phyloP scores from a whole-genome alignment of 2,888 invertebrate species.

The Prosapia bicincta region DNA sequence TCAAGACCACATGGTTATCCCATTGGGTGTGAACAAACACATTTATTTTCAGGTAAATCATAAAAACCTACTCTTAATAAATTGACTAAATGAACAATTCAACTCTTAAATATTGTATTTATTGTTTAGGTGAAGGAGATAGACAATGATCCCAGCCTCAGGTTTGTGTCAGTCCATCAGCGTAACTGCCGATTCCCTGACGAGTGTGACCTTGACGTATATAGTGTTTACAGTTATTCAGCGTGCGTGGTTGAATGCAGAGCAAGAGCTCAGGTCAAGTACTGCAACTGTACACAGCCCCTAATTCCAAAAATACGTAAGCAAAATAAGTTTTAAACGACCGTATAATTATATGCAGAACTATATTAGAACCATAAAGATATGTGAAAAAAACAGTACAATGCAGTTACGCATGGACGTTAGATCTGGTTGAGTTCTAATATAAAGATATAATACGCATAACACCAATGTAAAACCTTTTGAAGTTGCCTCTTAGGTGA shows the following conservation, averaged over 20 bases:
- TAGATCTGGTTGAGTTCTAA: too few relatives aligned
- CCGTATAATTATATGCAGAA: too few relatives aligned
- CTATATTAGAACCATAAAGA: too few relatives aligned
- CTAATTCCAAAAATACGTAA: slow-evolving; percentile 56
- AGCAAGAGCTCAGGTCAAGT: slow-evolving; percentile 50
- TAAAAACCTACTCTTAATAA: too few relatives aligned
- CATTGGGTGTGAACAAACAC: slow-evolving; percentile 47
- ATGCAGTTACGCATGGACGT: too few relatives aligned
- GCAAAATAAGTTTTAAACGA: too few relatives aligned
- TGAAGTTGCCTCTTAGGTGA: too few relatives aligned
- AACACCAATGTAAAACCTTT: too few relatives aligned
- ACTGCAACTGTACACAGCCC: slow-evolving; percentile 62
- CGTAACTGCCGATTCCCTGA: slow-evolving; percentile 56
- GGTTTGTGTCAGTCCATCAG: slow-evolving; percentile 48
- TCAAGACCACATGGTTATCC: slow-evolving; percentile 48
- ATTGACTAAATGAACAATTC: too few relatives aligned
- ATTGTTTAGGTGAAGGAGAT: slow-evolving; percentile 56
- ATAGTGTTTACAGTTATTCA: slow-evolving; percentile 55
- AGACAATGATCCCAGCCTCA: slow-evolving; percentile 55
- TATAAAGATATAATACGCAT: too few relatives aligned
- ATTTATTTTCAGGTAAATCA: slow-evolving; percentile 46
- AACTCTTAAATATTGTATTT: background rate
- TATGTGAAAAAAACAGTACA: too few relatives aligned
- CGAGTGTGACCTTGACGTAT: slow-evolving; percentile 53
- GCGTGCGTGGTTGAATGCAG: slow-evolving; percentile 59